These are phyloP conservation scores for Malurus leucopterus DNA, from an alignment of 2,797 vertebrate genomes.

Conservation along the genomic window DNA sequence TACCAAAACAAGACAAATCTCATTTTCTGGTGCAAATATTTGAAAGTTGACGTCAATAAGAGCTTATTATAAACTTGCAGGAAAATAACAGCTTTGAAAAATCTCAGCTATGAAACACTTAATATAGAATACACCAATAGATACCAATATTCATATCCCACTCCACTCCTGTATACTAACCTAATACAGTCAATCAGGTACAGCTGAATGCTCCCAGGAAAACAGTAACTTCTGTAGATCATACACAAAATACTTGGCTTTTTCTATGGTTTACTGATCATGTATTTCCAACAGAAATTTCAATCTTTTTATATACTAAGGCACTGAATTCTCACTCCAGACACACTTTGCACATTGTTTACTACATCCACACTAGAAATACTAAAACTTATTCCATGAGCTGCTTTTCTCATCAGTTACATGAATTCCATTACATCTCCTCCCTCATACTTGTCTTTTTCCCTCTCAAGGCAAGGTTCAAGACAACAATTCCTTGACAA, in stretches of 20 bases:
- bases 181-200: background rate
- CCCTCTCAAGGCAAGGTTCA: background rate
- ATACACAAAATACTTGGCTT: background rate
- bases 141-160: background rate
- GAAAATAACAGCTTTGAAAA: background rate
- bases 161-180: background rate
- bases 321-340: background rate
- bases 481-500: background rate
- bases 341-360: background rate
- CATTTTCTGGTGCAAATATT: slow-evolving; percentile 37
- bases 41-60: background rate
- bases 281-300: background rate
- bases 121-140: background rate
- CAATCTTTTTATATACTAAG: background rate
- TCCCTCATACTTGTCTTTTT: background rate
- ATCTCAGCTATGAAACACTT: background rate
- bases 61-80: background rate
- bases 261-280: background rate
- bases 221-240: background rate
- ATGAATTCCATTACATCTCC: background rate
- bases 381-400: background rate
- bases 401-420: background rate
- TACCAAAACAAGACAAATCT: slow-evolving; percentile 32
- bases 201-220: background rate
- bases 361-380: background rate